Evolutionary conservation across 2,797 vertebrate genomes (phyloP).

Genomic region (Lagorchestes hirsutus): DNA sequence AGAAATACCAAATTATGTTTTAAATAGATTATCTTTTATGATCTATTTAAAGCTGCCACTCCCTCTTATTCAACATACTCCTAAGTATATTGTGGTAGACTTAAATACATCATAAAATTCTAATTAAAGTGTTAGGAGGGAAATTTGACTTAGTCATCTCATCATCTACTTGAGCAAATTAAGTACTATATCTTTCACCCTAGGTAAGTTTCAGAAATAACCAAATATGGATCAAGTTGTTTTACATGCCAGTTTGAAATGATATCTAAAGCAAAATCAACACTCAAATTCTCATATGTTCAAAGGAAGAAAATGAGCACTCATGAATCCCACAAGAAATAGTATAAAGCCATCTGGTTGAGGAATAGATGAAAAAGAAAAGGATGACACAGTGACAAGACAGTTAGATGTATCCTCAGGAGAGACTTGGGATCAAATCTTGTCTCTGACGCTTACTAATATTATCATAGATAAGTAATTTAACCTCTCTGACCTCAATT

Average conservation of each 20-base stretch:
- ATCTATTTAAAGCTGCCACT: background rate
- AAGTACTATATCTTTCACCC: background rate
- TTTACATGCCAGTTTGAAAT: background rate
- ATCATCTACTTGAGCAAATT: background rate
- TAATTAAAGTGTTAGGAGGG: background rate
- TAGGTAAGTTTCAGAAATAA: background rate
- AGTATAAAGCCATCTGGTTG: background rate
- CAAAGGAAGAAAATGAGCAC: background rate
- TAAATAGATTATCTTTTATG: background rate
- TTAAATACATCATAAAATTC: background rate
- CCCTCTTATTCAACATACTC: too few species aligned
- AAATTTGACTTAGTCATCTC: background rate
- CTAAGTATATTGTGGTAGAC: background rate
- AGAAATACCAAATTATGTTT: background rate
- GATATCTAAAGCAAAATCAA: background rate
- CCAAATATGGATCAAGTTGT: background rate
- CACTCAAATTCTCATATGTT: background rate
- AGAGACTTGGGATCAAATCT: background rate
- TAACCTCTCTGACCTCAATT: background rate
- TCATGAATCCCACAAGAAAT: background rate
- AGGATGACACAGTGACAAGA: background rate
- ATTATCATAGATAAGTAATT: background rate
- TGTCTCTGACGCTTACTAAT: background rate
- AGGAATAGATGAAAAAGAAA: background rate
- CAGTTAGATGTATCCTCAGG: background rate